Evolutionary conservation across 2,113 vertebrate genomes (phyloP).

Genomic region (Phyllopteryx taeniolatus): DNA sequence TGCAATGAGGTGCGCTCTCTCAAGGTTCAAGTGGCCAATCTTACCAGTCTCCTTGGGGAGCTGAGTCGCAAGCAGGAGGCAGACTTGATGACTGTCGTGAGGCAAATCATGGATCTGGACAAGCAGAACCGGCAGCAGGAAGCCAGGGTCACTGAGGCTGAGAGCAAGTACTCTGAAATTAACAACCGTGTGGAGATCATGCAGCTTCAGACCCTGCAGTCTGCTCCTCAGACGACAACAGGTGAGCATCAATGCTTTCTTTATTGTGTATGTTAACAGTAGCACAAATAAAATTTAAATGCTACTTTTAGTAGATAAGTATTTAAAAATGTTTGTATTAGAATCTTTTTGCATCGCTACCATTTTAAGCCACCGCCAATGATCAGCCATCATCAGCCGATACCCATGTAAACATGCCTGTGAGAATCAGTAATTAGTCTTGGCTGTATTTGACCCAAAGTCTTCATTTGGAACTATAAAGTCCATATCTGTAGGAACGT

Average conservation of each 20-base stretch:
- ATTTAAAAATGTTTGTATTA: background rate
- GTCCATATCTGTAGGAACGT: constrained; percentile 23
- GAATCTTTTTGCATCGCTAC: background rate
- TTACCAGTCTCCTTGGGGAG: constrained; percentile 83
- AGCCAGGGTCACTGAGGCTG: constrained; percentile 80
- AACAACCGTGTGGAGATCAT: constrained; percentile 93
- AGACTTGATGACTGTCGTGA: constrained; percentile 80
- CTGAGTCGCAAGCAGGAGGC: constrained; percentile 85
- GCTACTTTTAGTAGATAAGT: background rate
- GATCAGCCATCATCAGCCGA: too few relatives aligned
- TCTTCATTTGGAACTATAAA: constrained; percentile 31
- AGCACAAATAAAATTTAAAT: background rate
- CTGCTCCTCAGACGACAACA: constrained; percentile 83
- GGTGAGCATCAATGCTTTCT: constrained; percentile 76
- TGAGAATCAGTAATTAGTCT: constrained; percentile 45
- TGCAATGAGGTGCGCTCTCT: constrained; percentile 86
- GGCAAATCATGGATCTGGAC: constrained; percentile 92
- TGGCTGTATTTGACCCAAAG: background rate
- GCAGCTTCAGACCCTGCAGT: constrained; percentile 89
- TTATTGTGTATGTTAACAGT: background rate
- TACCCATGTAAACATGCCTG: background rate
- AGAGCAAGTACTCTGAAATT: constrained; percentile 94
- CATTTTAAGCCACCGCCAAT: too few relatives aligned
- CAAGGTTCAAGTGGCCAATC: constrained; percentile 87
- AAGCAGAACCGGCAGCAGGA: constrained; percentile 82